Conservation (phyloP, 2,797 vertebrate genomes). For the Pteropus rufus region DNA sequence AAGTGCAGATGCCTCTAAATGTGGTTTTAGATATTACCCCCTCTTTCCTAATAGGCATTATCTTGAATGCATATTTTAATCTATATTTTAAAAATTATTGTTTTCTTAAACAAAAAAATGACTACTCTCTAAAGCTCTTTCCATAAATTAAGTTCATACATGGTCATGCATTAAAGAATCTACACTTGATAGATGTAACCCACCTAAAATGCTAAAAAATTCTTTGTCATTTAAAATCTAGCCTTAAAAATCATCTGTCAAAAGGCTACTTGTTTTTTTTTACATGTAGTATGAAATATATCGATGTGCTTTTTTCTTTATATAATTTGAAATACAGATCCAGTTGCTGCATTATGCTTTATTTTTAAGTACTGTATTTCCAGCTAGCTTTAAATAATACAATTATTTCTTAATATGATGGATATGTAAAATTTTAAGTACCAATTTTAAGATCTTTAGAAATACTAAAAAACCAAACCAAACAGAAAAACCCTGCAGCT, state of each 20-base stretch:
- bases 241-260: conserved; percentile 3
- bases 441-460: not conserved
- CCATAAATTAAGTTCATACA: not conserved
- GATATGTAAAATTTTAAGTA: not conserved
- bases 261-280: not conserved
- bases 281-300: not conserved
- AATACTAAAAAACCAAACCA: not conserved
- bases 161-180: not conserved
- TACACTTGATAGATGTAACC: not conserved
- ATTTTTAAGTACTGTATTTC: not conserved
- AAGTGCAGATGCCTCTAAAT: not conserved
- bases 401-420: not conserved
- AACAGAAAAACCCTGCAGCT: not conserved
- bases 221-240: not conserved
- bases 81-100: not conserved
- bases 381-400: not conserved
- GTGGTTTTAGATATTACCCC: not conserved
- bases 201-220: not conserved
- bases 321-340: not conserved
- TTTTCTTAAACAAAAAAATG: not conserved
- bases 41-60: not conserved
- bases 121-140: not conserved
- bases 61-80: not conserved
- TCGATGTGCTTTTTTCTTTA: not conserved
- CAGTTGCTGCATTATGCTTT: not conserved